Percentiles rank a stretch among this genome's conserved stretches.
phyloP scores from a whole-genome alignment of 2,113 vertebrate genomes.

The Phoenicopterus ruber region DNA sequence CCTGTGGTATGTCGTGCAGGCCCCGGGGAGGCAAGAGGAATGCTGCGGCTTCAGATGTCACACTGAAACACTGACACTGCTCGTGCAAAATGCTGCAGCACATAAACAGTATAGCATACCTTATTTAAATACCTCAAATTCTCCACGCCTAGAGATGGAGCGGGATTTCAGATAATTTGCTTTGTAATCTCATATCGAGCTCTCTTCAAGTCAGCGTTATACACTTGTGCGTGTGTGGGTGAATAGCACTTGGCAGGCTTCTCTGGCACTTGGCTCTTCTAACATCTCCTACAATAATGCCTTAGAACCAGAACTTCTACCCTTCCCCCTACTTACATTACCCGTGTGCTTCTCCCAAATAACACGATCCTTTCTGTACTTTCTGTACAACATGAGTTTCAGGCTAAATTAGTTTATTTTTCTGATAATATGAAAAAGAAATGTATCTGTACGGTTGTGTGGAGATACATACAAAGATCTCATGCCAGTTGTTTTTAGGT shows the following conservation, averaged over 20 bases:
- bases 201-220: background rate
- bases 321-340: background rate
- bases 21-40: background rate
- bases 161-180: background rate
- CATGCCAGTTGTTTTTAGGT: background rate
- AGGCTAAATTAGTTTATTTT: background rate
- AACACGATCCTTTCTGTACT: background rate
- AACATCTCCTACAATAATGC: background rate
- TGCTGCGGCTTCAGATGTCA: background rate
- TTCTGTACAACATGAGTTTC: background rate
- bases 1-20: background rate
- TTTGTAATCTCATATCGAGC: background rate
- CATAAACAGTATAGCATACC: background rate
- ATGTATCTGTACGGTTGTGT: background rate
- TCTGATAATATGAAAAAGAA: background rate
- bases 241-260: conserved; percentile 23
- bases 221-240: background rate
- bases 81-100: background rate
- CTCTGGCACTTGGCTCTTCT: conserved; percentile 1
- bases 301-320: background rate
- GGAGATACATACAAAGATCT: background rate
- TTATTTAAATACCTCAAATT: background rate
- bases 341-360: background rate
- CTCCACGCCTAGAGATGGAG: background rate
- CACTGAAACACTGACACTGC: background rate